Evolutionary conservation across 2,113 vertebrate species (phyloP).

Genomic region (Cinclus cinclus): DNA sequence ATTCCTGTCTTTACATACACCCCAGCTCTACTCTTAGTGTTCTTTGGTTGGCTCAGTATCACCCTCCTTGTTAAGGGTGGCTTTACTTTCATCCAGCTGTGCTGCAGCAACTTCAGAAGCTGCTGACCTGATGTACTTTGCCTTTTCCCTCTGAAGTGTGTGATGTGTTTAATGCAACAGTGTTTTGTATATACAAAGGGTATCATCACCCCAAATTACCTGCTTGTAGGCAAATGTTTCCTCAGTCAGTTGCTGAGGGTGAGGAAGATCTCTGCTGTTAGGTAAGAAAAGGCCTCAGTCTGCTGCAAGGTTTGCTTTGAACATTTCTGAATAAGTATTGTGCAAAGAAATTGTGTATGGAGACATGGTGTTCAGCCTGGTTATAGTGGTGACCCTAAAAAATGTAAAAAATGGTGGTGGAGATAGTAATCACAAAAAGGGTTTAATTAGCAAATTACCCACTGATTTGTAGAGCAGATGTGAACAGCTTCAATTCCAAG

Average conservation of each 20-base stretch:
- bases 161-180: not conserved
- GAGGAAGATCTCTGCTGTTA: not conserved
- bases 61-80: not conserved
- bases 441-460: not conserved
- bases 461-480: not conserved
- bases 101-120: slow-evolving; percentile 1
- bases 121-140: not conserved
- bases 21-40: not conserved
- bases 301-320: not conserved
- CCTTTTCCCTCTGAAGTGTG: slow-evolving; percentile 2
- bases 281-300: not conserved
- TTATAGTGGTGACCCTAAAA: not conserved
- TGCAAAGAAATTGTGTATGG: not conserved
- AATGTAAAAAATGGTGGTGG: not conserved
- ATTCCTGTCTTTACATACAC: not conserved
- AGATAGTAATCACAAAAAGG: not conserved
- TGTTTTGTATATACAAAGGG: not conserved
- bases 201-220: not conserved
- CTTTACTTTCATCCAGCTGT: not conserved
- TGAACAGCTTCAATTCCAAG: not conserved
- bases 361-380: not conserved
- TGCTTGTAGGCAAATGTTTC: not conserved
- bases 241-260: not conserved
- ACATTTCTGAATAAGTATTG: not conserved
- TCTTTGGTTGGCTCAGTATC: not conserved